Percentiles rank a stretch among this genome's conserved stretches.
phyloP scores from a whole-genome alignment of 2,113 vertebrate species.

The Hypanus sabinus region DNA sequence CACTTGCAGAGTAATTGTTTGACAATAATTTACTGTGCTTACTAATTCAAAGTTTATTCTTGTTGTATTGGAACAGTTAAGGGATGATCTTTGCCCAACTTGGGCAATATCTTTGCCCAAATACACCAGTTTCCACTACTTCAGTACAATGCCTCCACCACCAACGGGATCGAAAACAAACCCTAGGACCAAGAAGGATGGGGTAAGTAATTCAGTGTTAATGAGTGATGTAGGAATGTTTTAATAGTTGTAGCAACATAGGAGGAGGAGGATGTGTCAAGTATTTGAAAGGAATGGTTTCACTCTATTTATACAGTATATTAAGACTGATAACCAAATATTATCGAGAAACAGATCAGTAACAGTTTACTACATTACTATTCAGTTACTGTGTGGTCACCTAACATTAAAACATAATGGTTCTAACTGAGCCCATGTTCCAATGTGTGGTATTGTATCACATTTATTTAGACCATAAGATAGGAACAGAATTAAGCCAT shows the following conservation, averaged over 20 bases:
- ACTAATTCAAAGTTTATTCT: not conserved
- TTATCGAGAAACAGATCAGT: too few relatives aligned
- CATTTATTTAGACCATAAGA: too few relatives aligned
- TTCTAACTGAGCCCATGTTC: too few relatives aligned
- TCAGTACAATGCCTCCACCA: conserved; percentile 16
- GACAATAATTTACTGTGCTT: not conserved
- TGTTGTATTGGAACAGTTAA: not conserved
- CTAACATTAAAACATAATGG: too few relatives aligned
- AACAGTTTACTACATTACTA: too few relatives aligned
- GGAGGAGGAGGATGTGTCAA: not conserved
- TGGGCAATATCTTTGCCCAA: not conserved
- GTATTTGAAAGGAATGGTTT: not conserved
- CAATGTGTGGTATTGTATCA: not conserved
- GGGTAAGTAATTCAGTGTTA: not conserved
- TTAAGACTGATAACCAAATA: not conserved
- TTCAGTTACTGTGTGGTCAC: too few relatives aligned
- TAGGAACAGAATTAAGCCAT: too few relatives aligned
- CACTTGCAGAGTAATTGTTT: not conserved
- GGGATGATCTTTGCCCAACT: not conserved
- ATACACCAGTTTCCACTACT: not conserved
- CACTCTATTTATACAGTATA: too few relatives aligned
- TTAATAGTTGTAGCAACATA: too few relatives aligned
- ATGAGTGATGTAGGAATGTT: not conserved
- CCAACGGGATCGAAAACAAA: not conserved
- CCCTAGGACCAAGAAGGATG: not conserved